Evolutionary conservation across 2,113 vertebrate genomes (phyloP).

Genomic region (Scomber japonicus): DNA sequence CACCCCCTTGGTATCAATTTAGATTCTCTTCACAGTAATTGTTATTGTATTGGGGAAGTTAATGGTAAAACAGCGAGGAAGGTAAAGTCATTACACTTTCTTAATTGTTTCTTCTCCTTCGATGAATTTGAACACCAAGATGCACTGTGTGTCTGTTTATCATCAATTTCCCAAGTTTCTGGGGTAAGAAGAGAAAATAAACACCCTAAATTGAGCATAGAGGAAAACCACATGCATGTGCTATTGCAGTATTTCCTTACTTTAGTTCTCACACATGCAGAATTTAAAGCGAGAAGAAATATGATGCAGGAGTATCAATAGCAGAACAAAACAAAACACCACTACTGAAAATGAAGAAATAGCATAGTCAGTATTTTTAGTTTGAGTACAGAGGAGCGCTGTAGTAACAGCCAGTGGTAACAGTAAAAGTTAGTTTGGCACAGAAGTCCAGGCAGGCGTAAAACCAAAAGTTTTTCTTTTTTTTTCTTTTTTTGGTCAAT

Average conservation of each 20-base stretch:
- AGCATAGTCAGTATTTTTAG: conserved; percentile 43
- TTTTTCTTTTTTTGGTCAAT: conserved; percentile 40
- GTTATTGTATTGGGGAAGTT: conserved; percentile 35
- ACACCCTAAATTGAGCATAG: conserved; percentile 35
- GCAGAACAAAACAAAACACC: conserved; percentile 35
- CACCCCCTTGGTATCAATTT: conserved; percentile 19
- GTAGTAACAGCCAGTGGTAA: conserved; percentile 28
- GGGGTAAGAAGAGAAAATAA: conserved; percentile 28
- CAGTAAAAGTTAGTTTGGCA: conserved; percentile 48
- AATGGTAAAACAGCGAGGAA: conserved; percentile 60
- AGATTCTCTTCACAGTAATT: conserved; percentile 34
- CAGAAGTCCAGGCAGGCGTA: conserved; percentile 60
- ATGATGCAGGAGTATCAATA: conserved; percentile 22
- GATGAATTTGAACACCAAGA: conserved; percentile 51
- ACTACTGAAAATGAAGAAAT: background rate
- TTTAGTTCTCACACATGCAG: conserved; percentile 2
- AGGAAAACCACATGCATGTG: conserved; percentile 23
- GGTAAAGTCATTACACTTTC: conserved; percentile 63
- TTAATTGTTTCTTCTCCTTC: conserved; percentile 74
- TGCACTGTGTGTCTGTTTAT: conserved; percentile 54
- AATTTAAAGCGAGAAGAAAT: conserved; percentile 2
- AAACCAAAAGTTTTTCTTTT: conserved; percentile 64
- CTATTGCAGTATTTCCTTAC: background rate
- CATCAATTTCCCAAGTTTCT: conserved; percentile 51
- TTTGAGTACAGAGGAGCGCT: background rate